Base-by-base conservation (phyloP, 2,113 vertebrate genomes). In the Proteles cristata region DNA sequence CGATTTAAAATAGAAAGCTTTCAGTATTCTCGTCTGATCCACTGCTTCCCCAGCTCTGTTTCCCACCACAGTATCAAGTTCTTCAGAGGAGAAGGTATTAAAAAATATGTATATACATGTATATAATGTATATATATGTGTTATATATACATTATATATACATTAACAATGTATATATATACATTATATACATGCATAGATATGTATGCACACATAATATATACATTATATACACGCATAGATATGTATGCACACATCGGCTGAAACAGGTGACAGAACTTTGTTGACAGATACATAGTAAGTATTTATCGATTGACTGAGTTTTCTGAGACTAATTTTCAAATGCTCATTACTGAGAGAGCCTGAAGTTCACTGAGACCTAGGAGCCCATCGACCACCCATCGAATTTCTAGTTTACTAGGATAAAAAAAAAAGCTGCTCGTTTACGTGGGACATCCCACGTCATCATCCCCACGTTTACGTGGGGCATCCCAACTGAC, bases 291-390 rank as follows among this genome's bases (percentile, higher is more conserved):
- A 50, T 69, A n/a, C 0, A 39, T 3, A 73, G 8, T 35, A 63
- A 68, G 31, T 86, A 39, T 85, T 95, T 83, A 39, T 90, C 80
- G 69, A 80, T n/a, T 45, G 77, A 68, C 35, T 84, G 8, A 39
- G 39, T 85, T 93, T 94, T 87, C 39, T 39, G 74, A 84, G 48
- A 84, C 21, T 7, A 16, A n/a, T 94, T 94, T 97, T 94, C 74
- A 89, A 79, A 25, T 6, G 10, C 8, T 10, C 1, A 16, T 92
- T 74, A 17, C 28, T 2, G 2, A 45, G 9, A 55, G 50, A 66
- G 39, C 28, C 39, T 66, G 48, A 53, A 39, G 12, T 79, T 14
- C 68, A 5, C 16, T 4, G 16, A 85, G 55, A 74, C n/a, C 53
- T 2, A n/a, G 76, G 66, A 88, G 11, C 48, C 21, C 48, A 50